Evolutionary conservation across 1,140 invertebrate species (phyloP).

Genomic region (Polypedilum pembai): DNA sequence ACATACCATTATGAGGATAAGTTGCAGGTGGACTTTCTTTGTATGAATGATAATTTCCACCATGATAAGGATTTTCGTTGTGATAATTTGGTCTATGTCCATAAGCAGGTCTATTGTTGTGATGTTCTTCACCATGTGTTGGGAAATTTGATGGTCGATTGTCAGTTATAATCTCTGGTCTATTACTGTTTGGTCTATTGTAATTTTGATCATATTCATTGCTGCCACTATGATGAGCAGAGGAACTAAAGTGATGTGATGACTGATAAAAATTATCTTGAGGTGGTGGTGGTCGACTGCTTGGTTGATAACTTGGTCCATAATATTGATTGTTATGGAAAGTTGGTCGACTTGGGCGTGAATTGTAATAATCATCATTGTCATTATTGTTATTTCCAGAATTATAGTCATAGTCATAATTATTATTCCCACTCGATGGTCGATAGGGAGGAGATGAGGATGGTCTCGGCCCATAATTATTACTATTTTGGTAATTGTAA

Average conservation of each 20-base stretch:
- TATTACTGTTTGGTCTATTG: conserved; percentile 35
- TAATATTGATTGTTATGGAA: conserved; percentile 28
- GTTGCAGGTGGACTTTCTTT: conserved; percentile 41
- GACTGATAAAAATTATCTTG: conserved; percentile 29
- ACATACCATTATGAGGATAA: conserved; percentile 50
- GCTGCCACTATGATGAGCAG: conserved; percentile 39
- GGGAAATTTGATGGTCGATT: conserved; percentile 58
- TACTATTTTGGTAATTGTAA: background rate
- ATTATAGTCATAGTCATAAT: conserved; percentile 43
- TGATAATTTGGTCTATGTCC: conserved; percentile 40
- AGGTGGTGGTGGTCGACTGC: background rate
- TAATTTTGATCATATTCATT: conserved; percentile 35
- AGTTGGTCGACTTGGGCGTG: background rate
- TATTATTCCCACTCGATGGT: conserved; percentile 34
- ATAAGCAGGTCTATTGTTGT: conserved; percentile 38
- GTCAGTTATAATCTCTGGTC: conserved; percentile 54
- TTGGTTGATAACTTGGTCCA: background rate
- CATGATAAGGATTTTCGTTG: conserved; percentile 31
- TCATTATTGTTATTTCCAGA: conserved; percentile 39
- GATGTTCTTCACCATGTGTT: conserved; percentile 37
- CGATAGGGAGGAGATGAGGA: conserved; percentile 33
- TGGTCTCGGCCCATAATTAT: conserved; percentile 35
- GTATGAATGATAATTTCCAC: conserved; percentile 31
- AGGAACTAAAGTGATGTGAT: conserved; percentile 32
- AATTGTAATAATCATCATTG: conserved; percentile 31